Percentiles rank a stretch among this genome's conserved stretches.
phyloP scores from a whole-genome alignment of 2,113 vertebrate genomes.

The Mustela nigripes region DNA sequence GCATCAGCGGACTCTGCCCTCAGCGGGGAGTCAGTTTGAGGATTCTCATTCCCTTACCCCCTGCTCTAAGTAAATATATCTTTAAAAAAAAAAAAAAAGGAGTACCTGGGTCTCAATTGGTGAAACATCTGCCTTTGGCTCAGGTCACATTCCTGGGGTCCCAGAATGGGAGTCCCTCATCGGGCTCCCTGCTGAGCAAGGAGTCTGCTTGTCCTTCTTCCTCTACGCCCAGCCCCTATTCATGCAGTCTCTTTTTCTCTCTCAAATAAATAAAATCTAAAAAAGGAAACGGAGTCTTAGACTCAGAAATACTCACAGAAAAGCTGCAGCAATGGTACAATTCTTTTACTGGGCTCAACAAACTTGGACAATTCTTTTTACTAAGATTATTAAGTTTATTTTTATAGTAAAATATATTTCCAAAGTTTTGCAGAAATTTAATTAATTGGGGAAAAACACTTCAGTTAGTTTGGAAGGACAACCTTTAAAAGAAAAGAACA shows the following conservation, averaged over 20 bases:
- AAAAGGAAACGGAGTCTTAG: neutral
- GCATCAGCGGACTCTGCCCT: too few relatives aligned
- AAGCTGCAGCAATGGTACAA: neutral
- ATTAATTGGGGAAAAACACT: neutral
- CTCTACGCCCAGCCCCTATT: neutral
- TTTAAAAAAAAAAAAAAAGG: too few relatives aligned
- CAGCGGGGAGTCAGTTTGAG: neutral
- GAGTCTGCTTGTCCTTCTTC: neutral
- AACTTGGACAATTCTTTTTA: neutral
- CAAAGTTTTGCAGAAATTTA: conserved; percentile 49
- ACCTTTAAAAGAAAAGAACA: conserved; percentile 31
- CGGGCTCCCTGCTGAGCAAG: neutral
- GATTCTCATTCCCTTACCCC: neutral
- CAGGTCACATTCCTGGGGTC: neutral
- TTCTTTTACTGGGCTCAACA: conserved; percentile 55
- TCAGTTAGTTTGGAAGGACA: conserved; percentile 49
- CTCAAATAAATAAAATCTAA: neutral
- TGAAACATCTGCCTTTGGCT: too few relatives aligned
- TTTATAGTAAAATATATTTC: conserved; percentile 56
- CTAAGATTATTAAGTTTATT: conserved; percentile 18
- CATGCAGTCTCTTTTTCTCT: neutral
- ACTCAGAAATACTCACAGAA: conserved; percentile 6
- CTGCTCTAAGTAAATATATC: too few relatives aligned
- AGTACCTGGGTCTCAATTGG: too few relatives aligned
- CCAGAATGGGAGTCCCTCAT: neutral